These are phyloP conservation scores for Hepsetus odoe DNA, from an alignment of 2,113 vertebrate species.

Conservation along the genomic window DNA sequence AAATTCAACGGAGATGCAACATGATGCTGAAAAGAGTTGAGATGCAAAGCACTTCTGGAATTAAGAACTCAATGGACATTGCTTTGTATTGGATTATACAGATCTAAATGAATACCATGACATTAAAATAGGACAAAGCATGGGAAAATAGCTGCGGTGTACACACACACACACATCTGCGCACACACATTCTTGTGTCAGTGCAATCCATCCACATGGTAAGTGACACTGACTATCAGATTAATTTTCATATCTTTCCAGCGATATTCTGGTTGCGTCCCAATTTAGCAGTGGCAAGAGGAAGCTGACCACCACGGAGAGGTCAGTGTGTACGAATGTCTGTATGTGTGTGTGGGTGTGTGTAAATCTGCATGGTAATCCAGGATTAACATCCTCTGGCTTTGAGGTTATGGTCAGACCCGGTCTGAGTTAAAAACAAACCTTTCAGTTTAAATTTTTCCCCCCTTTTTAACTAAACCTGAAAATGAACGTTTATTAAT, in stretches of 20 bases:
- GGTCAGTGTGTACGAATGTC: neutral
- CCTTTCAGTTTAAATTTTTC: no score
- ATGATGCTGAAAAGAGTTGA: neutral
- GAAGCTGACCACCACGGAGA: neutral
- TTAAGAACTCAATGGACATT: neutral
- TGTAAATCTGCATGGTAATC: slow-evolving; percentile 39
- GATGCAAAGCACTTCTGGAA: neutral
- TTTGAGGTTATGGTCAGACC: neutral
- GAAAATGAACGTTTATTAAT: slow-evolving; percentile 8
- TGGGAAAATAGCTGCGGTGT: neutral
- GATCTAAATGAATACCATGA: neutral
- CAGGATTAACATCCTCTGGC: slow-evolving; percentile 33
- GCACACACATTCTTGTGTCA: slow-evolving; percentile 4
- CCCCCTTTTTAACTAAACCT: no score
- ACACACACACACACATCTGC: neutral
- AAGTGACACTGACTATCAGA: slow-evolving; percentile 8
- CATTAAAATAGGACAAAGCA: neutral
- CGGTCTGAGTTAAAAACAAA: neutral
- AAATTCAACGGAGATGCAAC: neutral
- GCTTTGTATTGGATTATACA: slow-evolving; percentile 3
- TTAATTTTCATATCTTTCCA: slow-evolving; percentile 23
- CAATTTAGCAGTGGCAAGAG: neutral
- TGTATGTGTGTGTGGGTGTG: neutral
- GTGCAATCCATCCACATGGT: neutral
- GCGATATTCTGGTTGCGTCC: no score